Percentiles rank a stretch among this genome's conserved stretches.
phyloP scores from a whole-genome alignment of 2,797 vertebrate genomes.

The Harpagifer antarcticus region DNA sequence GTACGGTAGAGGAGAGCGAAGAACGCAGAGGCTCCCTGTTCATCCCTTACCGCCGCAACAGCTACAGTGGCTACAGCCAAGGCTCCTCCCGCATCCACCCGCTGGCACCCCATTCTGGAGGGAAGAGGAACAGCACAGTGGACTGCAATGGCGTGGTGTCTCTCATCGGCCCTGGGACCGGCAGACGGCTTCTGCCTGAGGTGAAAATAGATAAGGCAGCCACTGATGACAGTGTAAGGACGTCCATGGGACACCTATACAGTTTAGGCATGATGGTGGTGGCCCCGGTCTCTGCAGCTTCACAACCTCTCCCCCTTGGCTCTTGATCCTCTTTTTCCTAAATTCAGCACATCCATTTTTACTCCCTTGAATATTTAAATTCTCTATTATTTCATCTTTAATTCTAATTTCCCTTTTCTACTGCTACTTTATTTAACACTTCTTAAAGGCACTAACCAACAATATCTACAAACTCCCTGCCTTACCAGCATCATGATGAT shows the following conservation, averaged over 20 bases:
- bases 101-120: conserved; percentile 89
- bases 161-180: conserved; percentile 94
- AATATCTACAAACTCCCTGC: conserved; percentile 25
- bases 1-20: conserved; percentile 97
- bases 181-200: conserved; percentile 98
- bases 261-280: conserved; percentile 92
- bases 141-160: conserved; percentile 99
- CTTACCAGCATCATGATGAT: conserved; percentile 36
- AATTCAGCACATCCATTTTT: conserved; percentile 40
- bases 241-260: conserved; percentile 89
- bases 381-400: conserved; percentile 49
- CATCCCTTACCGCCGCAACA: conserved; percentile 95
- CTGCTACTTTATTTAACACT: conserved; percentile 44
- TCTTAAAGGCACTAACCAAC: conserved; percentile 51
- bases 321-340: conserved; percentile 58
- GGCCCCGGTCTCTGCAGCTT: conserved; percentile 81
- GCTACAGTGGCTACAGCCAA: conserved; percentile 98
- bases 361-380: conserved; percentile 31
- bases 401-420: conserved; percentile 23
- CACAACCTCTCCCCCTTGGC: conserved; percentile 65
- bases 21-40: conserved; percentile 96
- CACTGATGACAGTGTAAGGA: conserved; percentile 92
- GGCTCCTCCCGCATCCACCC: conserved; percentile 96
- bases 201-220: conserved; percentile 99
- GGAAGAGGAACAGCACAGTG: conserved; percentile 97